These are phyloP conservation scores for Liasis olivaceus DNA, from an alignment of 2,797 vertebrate species.

Conservation along the genomic window DNA sequence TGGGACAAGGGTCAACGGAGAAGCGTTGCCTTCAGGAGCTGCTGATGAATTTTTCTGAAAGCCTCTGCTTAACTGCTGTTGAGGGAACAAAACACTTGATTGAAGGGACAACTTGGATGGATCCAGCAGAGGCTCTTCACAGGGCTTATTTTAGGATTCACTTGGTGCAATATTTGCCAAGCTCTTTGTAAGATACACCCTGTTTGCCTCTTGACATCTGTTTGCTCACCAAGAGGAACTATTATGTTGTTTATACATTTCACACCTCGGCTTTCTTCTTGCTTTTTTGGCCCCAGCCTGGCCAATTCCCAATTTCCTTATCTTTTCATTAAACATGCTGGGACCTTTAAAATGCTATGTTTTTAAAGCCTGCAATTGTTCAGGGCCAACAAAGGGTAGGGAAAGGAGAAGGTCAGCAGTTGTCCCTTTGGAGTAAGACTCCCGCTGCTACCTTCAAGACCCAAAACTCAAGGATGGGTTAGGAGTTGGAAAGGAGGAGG, in stretches of 20 bases:
- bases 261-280: background rate
- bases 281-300: background rate
- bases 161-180: background rate
- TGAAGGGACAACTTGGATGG: background rate
- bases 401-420: too few species aligned
- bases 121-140: background rate
- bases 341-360: background rate
- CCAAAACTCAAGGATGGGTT: background rate
- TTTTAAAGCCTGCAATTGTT: background rate
- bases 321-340: conserved; percentile 11
- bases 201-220: background rate
- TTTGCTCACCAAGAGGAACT: background rate
- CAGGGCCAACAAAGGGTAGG: too few species aligned
- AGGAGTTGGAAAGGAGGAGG: background rate
- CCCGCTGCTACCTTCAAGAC: background rate
- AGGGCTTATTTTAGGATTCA: background rate
- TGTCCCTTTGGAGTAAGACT: background rate
- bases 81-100: fast-evolving
- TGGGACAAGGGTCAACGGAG: background rate
- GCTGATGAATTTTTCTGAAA: background rate
- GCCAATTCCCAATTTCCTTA: conserved; percentile 14
- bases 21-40: background rate
- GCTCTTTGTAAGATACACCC: background rate
- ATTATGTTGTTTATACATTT: background rate
- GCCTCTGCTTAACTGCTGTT: background rate